Percentiles rank a stretch among this genome's conserved stretches.
phyloP scores from a whole-genome alignment of 2,113 vertebrate species.

The Odontophorus gujanensis region DNA sequence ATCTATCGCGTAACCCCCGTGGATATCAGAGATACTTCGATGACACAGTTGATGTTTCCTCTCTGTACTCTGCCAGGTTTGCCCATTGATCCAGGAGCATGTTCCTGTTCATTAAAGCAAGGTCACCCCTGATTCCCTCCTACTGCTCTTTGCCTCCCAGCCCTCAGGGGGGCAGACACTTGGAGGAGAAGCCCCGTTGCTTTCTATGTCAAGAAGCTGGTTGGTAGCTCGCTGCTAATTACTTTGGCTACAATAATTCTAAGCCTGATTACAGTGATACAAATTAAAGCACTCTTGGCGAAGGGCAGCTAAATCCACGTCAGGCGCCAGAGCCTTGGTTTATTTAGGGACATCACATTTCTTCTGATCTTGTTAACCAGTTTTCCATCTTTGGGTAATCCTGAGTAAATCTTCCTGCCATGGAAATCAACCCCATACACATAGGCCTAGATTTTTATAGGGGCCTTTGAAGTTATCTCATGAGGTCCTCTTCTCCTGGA shows the following conservation, averaged over 20 bases:
- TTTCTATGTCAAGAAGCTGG: conserved; percentile 72
- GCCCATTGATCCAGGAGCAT: conserved; percentile 66
- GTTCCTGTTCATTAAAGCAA: conserved; percentile 71
- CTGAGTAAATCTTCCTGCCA: conserved; percentile 57
- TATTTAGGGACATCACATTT: conserved; percentile 69
- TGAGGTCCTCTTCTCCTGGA: neutral
- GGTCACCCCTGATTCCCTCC: conserved; percentile 73
- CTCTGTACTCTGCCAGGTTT: conserved; percentile 65
- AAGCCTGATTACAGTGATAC: conserved; percentile 76
- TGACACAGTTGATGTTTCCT: conserved; percentile 64
- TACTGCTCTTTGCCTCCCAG: conserved; percentile 64
- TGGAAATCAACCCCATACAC: conserved; percentile 41
- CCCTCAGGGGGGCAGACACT: conserved; percentile 55
- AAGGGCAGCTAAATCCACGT: conserved; percentile 69
- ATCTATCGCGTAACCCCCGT: conserved; percentile 51
- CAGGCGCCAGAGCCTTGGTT: conserved; percentile 61
- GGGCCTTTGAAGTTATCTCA: conserved; percentile 47
- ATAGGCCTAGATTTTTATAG: conserved; percentile 23
- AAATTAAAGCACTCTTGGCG: conserved; percentile 69
- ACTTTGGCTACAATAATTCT: conserved; percentile 75
- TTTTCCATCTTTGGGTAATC: conserved; percentile 69
- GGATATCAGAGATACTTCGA: conserved; percentile 67
- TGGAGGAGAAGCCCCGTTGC: conserved; percentile 65
- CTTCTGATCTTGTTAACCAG: conserved; percentile 69
- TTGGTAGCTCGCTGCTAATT: conserved; percentile 74